Evolutionary conservation across 2,113 vertebrate species (phyloP).

Genomic region (Polyodon spathula): DNA sequence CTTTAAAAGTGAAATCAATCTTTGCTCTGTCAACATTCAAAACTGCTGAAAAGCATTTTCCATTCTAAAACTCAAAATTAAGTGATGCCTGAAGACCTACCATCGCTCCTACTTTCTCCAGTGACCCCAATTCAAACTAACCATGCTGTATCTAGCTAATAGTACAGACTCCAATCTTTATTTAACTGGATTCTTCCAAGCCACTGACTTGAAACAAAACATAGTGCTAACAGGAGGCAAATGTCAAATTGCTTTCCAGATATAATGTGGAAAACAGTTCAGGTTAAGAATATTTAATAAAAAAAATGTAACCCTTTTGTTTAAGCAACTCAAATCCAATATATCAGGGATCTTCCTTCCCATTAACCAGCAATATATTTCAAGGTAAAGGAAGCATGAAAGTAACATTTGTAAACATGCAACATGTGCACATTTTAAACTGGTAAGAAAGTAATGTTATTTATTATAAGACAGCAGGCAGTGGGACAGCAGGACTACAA

Average conservation of each 20-base stretch:
- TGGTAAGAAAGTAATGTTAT: too few relatives aligned
- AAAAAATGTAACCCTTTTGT: too few relatives aligned
- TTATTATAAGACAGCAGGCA: too few relatives aligned
- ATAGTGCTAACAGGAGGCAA: background rate
- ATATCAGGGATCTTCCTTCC: too few relatives aligned
- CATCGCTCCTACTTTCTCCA: background rate
- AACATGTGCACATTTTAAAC: too few relatives aligned
- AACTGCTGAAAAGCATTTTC: constrained; percentile 4
- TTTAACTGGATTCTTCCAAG: constrained; percentile 2
- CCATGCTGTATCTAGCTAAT: background rate
- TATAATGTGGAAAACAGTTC: background rate
- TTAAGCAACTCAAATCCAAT: too few relatives aligned
- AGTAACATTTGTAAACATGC: too few relatives aligned
- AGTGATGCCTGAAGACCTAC: background rate
- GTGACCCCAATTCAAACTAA: constrained; percentile 2
- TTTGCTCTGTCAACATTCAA: constrained; percentile 5
- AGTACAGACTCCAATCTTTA: background rate
- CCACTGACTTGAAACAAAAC: constrained; percentile 2
- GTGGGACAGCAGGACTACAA: too few relatives aligned
- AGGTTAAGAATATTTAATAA: too few relatives aligned
- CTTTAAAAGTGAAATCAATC: too few relatives aligned
- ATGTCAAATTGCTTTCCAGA: background rate
- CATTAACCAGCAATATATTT: too few relatives aligned
- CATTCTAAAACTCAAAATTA: background rate
- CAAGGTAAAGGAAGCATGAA: too few relatives aligned